Percentiles rank a stretch among this genome's conserved stretches.
Evolutionary conservation across 2,888 invertebrate species (phyloP).

Genomic region (Icerya purchasi): DNA sequence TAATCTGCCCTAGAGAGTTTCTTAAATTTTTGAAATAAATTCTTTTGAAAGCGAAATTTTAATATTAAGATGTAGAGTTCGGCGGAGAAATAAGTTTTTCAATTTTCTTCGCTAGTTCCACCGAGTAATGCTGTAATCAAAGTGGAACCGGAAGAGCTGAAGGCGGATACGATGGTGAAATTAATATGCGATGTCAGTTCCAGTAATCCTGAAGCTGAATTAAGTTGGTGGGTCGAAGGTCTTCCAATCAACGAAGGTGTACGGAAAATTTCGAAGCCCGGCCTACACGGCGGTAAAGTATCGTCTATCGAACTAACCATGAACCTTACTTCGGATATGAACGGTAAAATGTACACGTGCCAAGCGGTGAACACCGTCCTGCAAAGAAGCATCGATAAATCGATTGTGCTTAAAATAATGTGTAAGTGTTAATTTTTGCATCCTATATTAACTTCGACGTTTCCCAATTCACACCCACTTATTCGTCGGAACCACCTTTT

Average conservation of each 20-base stretch:
- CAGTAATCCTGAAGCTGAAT: conserved; percentile 69
- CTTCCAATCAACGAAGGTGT: conserved; percentile 32
- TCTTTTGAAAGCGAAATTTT: no score
- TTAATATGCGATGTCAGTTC: conserved; percentile 74
- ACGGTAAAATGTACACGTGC: conserved; percentile 71
- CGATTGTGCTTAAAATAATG: conserved; percentile 60
- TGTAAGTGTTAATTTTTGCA: conserved; percentile 44
- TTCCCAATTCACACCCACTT: no score
- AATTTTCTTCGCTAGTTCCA: no score
- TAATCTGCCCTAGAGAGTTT: no score
- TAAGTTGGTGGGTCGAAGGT: conserved; percentile 78
- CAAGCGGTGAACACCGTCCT: conserved; percentile 70
- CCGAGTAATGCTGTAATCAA: conserved; percentile 71
- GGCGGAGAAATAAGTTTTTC: no score
- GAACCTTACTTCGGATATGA: conserved; percentile 64
- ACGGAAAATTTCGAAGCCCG: conserved; percentile 52
- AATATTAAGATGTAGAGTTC: no score
- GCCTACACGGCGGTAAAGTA: conserved; percentile 67
- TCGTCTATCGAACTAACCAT: conserved; percentile 56
- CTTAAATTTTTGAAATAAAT: no score
- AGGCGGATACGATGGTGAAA: conserved; percentile 58
- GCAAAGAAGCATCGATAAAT: conserved; percentile 67
- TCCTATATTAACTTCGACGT: neutral
- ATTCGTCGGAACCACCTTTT: no score
- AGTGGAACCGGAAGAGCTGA: conserved; percentile 55